A percentile compares a stretch with the other conserved stretches of the same genome.
These are phyloP conservation scores for Brenthis hecate DNA, from an alignment of 2,888 invertebrate genomes.

Conservation along the genomic window DNA sequence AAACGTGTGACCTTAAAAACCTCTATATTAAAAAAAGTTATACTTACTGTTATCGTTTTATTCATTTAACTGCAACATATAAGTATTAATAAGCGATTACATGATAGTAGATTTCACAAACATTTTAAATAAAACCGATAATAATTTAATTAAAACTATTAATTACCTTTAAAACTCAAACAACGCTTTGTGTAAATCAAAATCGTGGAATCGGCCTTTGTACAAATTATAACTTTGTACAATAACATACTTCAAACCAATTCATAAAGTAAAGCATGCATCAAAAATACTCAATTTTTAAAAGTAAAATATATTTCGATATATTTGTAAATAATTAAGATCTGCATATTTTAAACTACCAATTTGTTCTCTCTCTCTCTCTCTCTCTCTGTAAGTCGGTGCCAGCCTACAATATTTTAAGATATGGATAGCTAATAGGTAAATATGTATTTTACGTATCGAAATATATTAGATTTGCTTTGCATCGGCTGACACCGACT, in stretches of 20 bases:
- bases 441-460: no score
- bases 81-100: no score
- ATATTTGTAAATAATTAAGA: no score
- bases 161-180: conserved; percentile 19
- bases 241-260: conserved; percentile 7
- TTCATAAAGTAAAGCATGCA: conserved; percentile 10
- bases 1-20: no score
- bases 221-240: conserved; percentile 12
- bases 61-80: background rate
- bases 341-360: no score
- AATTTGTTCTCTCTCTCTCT: no score
- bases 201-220: conserved; percentile 14
- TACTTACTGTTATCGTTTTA: background rate
- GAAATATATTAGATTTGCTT: no score
- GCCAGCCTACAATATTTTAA: no score
- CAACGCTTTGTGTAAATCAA: conserved; percentile 12
- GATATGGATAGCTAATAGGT: no score
- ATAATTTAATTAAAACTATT: conserved; percentile 19
- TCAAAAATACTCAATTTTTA: background rate
- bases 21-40: no score
- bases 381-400: no score
- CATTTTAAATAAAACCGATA: background rate
- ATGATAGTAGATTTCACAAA: conserved; percentile 1
- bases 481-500: no score
- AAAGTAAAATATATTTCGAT: background rate